Conservation (phyloP, 2,113 vertebrate species). For the Spea bombifrons region DNA sequence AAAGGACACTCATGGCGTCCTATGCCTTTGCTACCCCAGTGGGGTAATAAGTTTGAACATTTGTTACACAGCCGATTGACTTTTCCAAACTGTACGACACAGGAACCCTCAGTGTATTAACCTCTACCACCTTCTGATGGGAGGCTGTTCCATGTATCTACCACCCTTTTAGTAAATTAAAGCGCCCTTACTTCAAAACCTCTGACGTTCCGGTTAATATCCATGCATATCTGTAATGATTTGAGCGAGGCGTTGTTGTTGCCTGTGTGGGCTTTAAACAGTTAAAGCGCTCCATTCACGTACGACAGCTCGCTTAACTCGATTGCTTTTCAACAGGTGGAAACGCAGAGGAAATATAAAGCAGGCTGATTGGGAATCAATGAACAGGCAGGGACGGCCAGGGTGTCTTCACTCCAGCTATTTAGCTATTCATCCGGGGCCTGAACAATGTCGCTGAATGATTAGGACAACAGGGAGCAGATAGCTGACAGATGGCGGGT, state of each 20-base stretch:
- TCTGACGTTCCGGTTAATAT: no score
- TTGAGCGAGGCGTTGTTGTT: constrained; percentile 16
- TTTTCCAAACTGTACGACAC: no score
- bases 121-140: no score
- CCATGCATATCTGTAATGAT: no score
- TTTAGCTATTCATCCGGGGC: constrained; percentile 32
- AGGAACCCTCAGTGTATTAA: no score
- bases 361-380: constrained; percentile 45
- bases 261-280: neutral
- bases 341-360: constrained; percentile 52
- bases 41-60: no score
- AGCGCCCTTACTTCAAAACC: no score
- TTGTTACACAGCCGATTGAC: no score
- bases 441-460: constrained; percentile 2
- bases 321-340: constrained; percentile 36
- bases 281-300: neutral
- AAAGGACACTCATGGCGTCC: no score
- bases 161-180: no score
- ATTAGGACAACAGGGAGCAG: neutral
- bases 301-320: constrained; percentile 43
- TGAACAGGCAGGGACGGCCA: constrained; percentile 20
- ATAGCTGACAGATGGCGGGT: neutral
- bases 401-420: constrained; percentile 37
- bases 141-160: no score
- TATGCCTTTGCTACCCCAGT: no score